Conservation (phyloP, 2,113 vertebrate species). For the Noctilio leporinus region DNA sequence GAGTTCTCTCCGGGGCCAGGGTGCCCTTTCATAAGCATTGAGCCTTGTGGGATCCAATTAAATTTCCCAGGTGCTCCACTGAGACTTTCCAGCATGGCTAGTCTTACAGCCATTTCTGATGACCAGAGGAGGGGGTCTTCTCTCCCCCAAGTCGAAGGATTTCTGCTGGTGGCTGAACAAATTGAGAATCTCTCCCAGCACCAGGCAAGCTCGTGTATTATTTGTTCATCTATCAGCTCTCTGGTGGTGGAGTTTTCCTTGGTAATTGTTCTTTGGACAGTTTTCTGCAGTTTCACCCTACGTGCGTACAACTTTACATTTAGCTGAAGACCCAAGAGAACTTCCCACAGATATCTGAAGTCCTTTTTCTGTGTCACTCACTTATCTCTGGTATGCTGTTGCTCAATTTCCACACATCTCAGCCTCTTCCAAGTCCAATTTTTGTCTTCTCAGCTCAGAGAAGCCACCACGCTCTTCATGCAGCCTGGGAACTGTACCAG, state of each 20-base stretch:
- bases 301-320: neutral
- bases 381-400: neutral
- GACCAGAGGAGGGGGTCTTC: neutral
- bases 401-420: neutral
- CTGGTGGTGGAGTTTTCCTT: neutral
- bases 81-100: neutral
- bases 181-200: neutral
- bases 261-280: neutral
- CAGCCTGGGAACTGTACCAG: neutral
- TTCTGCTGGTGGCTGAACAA: neutral
- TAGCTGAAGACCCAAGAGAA: neutral
- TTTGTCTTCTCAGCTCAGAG: neutral
- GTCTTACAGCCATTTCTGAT: neutral
- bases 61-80: neutral
- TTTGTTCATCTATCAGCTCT: neutral
- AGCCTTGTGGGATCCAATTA: neutral
- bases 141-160: neutral
- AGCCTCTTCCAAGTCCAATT: neutral
- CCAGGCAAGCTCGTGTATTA: neutral
- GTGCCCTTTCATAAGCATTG: neutral
- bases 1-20: neutral
- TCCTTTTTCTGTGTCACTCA: neutral
- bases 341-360: neutral
- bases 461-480: neutral
- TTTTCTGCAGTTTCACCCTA: neutral